Evolutionary conservation across 37 sponge, comb jelly and placozoan species (phyloP), one percentile per base, ranked within the genome.

Genomic region (Hormiphora californensis): DNA sequence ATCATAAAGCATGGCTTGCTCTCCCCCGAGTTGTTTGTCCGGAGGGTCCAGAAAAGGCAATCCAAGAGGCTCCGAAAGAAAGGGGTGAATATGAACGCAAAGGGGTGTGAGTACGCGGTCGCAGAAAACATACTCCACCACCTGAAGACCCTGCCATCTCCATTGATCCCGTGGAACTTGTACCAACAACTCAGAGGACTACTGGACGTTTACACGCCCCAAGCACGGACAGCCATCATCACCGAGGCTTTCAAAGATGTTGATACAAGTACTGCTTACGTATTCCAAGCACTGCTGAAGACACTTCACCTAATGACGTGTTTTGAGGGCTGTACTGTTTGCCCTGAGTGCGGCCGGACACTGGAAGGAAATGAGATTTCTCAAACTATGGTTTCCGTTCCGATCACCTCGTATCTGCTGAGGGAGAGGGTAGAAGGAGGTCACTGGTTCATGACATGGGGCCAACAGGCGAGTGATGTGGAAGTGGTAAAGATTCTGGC

Each of bases 401-500:
- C 81, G 12, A 73, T 73, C 35, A 73, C 81, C 0, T 73, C 81
- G 3, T 73, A 73, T 28, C 40, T 73, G 12, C 21, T 73, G 44
- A 73, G 81, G 43, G 81, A 73, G 22, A 39, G 25, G 43, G 40
- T 43, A n/a, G 36, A 43, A 4, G 43, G 81, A 43, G 81, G 81
- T 43, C 81, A 73, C 46, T 73, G 81, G 81, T 73, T 73, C 25
- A 28, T 73, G 0, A 73, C 46, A 22, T 73, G 81, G 81, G 81
- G 81, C 7, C 81, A 73, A 28, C 35, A 36, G 81, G 81, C 81
- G 4, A 43, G 46, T 0, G 81, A 73, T 73, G 81, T 73, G 9
- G 81, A 73, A 30, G 81, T 73, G 81, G 23, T 73, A 2, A 73
- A 73, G 46, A 73, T 73, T 41, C 44, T 73, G 0, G 43, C 43